Conservation (phyloP, 2,888 invertebrate species). For the Phyllotreta striolata region DNA sequence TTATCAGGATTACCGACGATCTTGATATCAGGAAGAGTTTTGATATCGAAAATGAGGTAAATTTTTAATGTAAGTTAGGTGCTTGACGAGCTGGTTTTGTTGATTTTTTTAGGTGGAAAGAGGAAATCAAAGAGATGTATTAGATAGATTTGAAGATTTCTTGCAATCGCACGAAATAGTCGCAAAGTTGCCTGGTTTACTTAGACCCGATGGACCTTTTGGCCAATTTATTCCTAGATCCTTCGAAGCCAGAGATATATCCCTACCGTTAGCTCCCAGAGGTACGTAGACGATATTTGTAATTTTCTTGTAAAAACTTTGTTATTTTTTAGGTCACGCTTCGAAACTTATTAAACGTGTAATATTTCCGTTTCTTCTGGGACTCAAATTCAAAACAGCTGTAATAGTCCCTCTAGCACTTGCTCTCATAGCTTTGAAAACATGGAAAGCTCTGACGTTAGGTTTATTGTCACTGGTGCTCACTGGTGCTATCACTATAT, state of each 20-base stretch:
- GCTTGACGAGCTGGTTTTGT: neutral
- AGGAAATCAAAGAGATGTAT: constrained; percentile 67
- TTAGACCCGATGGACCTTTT: constrained; percentile 66
- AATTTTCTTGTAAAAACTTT: constrained; percentile 9
- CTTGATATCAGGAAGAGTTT: constrained; percentile 74
- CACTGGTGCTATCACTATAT: constrained; percentile 85
- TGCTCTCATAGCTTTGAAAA: constrained; percentile 84
- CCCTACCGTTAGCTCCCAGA: constrained; percentile 73
- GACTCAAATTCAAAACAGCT: constrained; percentile 86
- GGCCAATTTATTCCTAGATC: constrained; percentile 68
- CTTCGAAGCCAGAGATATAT: constrained; percentile 73
- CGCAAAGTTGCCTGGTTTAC: constrained; percentile 75
- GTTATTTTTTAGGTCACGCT: constrained; percentile 69
- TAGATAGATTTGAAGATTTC: constrained; percentile 79
- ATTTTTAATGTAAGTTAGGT: constrained; percentile 8
- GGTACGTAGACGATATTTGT: constrained; percentile 46
- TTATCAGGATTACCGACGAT: constrained; percentile 79
- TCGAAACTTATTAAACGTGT: constrained; percentile 79
- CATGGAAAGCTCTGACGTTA: constrained; percentile 88
- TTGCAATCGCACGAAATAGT: constrained; percentile 78
- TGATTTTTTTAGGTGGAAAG: constrained; percentile 61
- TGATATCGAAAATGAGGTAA: constrained; percentile 53
- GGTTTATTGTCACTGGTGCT: constrained; percentile 84
- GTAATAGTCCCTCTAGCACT: constrained; percentile 83
- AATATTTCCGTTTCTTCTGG: constrained; percentile 83